phyloP scores from a whole-genome alignment of 2,888 invertebrate species.

The Platycheirus albimanus region DNA sequence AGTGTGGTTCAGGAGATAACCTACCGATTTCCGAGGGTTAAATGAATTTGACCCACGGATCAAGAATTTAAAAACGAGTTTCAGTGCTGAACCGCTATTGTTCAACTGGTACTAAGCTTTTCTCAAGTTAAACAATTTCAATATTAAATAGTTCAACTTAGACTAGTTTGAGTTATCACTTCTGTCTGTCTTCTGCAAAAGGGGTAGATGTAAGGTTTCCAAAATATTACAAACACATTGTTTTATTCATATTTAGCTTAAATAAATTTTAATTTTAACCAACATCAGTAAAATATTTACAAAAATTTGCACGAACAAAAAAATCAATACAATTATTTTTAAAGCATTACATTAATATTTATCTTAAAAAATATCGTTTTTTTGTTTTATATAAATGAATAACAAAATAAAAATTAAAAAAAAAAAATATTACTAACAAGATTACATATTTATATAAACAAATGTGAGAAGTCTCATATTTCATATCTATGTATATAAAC shows the following conservation, averaged over 20 bases:
- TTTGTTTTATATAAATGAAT: conserved; percentile 42
- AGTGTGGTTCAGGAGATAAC: too few species aligned
- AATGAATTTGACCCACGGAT: too few species aligned
- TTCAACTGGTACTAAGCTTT: too few species aligned
- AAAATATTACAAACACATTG: background rate
- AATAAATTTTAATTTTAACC: conserved; percentile 54
- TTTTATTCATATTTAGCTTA: conserved; percentile 40
- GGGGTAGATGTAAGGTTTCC: too few species aligned
- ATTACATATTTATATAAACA: conserved; percentile 20
- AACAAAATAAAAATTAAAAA: conserved; percentile 25
- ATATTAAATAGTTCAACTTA: too few species aligned
- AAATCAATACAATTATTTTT: conserved; percentile 6
- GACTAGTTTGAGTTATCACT: too few species aligned
- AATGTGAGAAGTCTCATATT: conserved; percentile 8
- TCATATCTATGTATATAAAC: background rate
- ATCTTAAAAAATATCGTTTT: too few species aligned
- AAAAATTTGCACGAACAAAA: conserved; percentile 45
- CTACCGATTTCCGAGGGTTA: too few species aligned
- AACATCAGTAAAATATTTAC: conserved; percentile 60
- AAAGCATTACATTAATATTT: conserved; percentile 25
- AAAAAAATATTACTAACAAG: conserved; percentile 22
- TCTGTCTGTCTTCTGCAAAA: too few species aligned
- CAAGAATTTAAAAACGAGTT: too few species aligned
- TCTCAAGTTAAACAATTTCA: too few species aligned
- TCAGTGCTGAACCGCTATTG: too few species aligned